Evolutionary conservation across 2,888 invertebrate genomes (phyloP).

Genomic region (Drosophila setosimentum): DNA sequence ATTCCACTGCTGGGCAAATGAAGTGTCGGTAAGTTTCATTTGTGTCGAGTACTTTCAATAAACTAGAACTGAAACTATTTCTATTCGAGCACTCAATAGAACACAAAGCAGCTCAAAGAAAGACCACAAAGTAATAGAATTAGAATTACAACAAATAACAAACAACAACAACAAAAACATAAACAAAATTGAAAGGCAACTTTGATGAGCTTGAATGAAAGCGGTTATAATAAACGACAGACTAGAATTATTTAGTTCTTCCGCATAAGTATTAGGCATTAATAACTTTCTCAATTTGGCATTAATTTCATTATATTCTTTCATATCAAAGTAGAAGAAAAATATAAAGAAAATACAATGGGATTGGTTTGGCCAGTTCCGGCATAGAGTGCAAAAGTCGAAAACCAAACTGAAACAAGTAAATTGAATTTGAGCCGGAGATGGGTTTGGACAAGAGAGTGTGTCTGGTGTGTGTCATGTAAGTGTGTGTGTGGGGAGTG

Average conservation of each 20-base stretch:
- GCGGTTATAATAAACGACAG: constrained; percentile 3
- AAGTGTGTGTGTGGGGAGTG: not conserved
- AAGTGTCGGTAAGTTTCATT: constrained; percentile 8
- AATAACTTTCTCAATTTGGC: not conserved
- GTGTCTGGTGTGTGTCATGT: not conserved
- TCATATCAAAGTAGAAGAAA: not conserved
- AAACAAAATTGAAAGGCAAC: not conserved
- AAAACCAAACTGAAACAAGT: constrained; percentile 56
- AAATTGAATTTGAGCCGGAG: constrained; percentile 67
- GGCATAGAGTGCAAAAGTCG: constrained; percentile 40
- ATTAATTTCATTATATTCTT: not conserved
- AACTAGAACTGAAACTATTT: constrained; percentile 36
- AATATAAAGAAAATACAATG: constrained; percentile 1
- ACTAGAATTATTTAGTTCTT: constrained; percentile 8
- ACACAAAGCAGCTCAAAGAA: constrained; percentile 24
- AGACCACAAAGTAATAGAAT: constrained; percentile 8
- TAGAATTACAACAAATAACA: not conserved
- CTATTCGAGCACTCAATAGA: constrained; percentile 13
- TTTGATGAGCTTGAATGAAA: constrained; percentile 3
- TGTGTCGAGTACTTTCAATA: constrained; percentile 14
- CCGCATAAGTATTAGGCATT: not conserved
- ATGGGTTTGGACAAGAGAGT: not conserved
- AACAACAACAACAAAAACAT: not conserved
- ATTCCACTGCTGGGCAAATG: not conserved
- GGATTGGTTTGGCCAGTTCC: constrained; percentile 21